These are phyloP conservation scores for Arion vulgaris DNA, from an alignment of 1,140 invertebrate genomes.

Conservation along the genomic window DNA sequence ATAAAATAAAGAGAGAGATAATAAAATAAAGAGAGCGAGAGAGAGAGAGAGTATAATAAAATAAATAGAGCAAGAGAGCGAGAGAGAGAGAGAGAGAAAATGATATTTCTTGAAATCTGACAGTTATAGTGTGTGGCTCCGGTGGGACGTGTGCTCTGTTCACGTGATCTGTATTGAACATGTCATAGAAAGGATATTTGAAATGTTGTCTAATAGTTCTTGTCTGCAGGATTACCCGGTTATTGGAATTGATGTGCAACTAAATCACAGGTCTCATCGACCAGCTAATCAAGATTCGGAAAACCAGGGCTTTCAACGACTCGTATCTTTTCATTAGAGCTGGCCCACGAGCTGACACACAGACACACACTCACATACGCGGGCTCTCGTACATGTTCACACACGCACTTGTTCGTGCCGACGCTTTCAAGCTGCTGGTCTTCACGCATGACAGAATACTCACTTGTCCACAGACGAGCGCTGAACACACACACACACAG, in stretches of 20 bases:
- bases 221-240: slow-evolving; percentile 6
- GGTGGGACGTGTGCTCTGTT: not conserved
- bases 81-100: no score
- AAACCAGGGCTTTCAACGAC: not conserved
- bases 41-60: not conserved
- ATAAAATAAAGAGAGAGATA: no score
- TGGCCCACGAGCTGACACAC: not conserved
- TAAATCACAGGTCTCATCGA: not conserved
- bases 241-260: slow-evolving; percentile 7
- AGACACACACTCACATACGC: not conserved
- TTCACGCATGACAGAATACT: not conserved
- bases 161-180: not conserved
- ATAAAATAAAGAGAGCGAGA: slow-evolving; percentile 17
- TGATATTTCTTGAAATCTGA: not conserved
- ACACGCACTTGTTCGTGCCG: not conserved
- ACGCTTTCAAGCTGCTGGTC: not conserved
- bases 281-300: slow-evolving; percentile 5
- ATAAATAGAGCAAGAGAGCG: not conserved
- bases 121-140: not conserved
- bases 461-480: not conserved
- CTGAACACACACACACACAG: not conserved
- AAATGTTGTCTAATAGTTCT: slow-evolving; percentile 13
- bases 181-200: not conserved
- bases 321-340: slow-evolving; percentile 14
- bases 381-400: not conserved